Evolutionary conservation across 2,113 vertebrate genomes (phyloP).

Genomic region (Alouatta palliata): DNA sequence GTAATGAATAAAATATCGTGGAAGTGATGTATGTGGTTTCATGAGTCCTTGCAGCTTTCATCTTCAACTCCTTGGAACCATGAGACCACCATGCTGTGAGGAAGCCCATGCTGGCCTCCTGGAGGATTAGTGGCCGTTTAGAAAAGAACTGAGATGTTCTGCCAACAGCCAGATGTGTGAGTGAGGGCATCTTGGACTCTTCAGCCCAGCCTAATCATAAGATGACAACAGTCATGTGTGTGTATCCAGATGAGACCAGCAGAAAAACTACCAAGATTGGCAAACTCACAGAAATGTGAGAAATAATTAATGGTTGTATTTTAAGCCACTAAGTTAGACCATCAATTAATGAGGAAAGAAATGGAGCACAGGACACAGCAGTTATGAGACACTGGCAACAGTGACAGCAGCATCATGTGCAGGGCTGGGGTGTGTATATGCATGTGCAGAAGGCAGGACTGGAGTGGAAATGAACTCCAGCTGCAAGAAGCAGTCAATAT

Average conservation of each 20-base stretch:
- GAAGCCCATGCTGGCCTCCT: not conserved
- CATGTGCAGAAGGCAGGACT: not conserved
- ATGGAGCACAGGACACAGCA: not conserved
- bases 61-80: not conserved
- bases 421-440: too few species aligned
- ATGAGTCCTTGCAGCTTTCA: not conserved
- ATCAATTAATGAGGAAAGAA: not conserved
- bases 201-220: not conserved
- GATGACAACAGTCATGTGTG: not conserved
- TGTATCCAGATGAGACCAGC: not conserved
- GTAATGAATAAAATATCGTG: not conserved
- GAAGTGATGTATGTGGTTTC: not conserved
- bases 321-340: not conserved
- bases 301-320: not conserved
- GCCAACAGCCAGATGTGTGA: not conserved
- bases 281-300: not conserved
- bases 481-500: not conserved
- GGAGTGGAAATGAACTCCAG: not conserved
- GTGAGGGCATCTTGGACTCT: not conserved
- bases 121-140: not conserved
- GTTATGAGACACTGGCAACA: not conserved
- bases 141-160: not conserved
- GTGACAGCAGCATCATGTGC: too few species aligned
- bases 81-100: not conserved
- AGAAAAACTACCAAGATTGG: not conserved